These are phyloP conservation scores for Falco concolor DNA, from an alignment of 2,797 vertebrate species.

Conservation along the genomic window DNA sequence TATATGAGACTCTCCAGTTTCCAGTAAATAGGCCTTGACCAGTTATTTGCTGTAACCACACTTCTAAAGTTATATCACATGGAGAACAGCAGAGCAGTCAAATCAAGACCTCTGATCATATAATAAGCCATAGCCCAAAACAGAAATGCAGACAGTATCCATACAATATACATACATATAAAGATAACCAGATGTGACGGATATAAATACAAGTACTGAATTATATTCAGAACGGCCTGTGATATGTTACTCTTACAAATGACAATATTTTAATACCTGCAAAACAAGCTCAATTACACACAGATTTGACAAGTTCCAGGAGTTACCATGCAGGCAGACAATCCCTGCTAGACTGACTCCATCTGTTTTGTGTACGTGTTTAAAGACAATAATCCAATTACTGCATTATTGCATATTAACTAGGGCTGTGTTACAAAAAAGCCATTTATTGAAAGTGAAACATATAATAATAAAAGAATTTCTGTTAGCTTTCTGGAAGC, in stretches of 20 bases:
- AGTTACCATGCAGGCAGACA: background rate
- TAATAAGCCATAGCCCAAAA: background rate
- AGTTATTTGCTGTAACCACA: background rate
- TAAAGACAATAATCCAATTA: background rate
- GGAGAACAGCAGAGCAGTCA: background rate
- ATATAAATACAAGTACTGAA: background rate
- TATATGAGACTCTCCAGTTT: background rate
- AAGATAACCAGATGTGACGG: background rate
- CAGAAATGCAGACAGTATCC: background rate
- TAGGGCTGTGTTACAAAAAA: background rate
- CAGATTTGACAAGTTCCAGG: background rate
- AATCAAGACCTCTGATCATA: background rate
- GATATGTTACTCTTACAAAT: background rate
- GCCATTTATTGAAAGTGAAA: background rate
- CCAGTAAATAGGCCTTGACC: background rate
- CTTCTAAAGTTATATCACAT: background rate
- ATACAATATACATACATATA: background rate
- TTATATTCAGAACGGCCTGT: background rate
- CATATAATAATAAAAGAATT: background rate
- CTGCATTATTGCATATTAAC: background rate
- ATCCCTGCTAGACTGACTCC: background rate
- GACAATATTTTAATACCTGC: fast-evolving
- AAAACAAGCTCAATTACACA: background rate
- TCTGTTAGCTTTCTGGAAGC: background rate
- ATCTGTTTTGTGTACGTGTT: background rate